These are phyloP conservation scores for Napeogenes inachia DNA, from an alignment of 2,888 invertebrate species.

Conservation along the genomic window DNA sequence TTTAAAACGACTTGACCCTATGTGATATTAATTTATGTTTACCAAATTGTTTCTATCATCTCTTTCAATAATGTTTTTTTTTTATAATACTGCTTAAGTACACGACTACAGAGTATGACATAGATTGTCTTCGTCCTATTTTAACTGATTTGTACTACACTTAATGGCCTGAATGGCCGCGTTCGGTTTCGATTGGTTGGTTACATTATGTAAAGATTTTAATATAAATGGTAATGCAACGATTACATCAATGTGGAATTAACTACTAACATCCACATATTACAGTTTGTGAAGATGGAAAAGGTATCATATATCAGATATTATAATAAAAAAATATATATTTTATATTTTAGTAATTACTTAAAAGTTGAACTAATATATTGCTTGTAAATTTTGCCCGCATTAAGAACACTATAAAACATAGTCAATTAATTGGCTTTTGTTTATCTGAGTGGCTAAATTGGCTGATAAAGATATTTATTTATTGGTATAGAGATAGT, in stretches of 20 bases:
- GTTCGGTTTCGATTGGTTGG: conserved; percentile 8
- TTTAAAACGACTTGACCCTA: conserved; percentile 19
- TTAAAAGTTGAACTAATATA: too few species aligned
- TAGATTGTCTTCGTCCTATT: too few species aligned
- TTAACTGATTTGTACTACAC: not conserved
- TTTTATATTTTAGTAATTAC: too few species aligned
- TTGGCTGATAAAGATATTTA: not conserved
- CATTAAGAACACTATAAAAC: too few species aligned
- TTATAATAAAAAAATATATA: too few species aligned
- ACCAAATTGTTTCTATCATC: not conserved
- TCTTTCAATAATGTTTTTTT: not conserved
- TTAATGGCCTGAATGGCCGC: not conserved
- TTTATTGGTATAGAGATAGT: not conserved
- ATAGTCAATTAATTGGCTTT: too few species aligned
- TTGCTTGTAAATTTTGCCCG: too few species aligned
- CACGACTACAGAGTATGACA: too few species aligned
- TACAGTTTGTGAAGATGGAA: too few species aligned
- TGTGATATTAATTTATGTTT: conserved; percentile 13
- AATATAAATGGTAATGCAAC: conserved; percentile 10
- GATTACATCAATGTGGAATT: not conserved
- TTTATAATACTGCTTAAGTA: not conserved
- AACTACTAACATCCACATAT: too few species aligned
- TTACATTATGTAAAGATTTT: conserved; percentile 5
- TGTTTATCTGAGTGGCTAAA: too few species aligned
- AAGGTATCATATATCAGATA: too few species aligned